A percentile compares a stretch with the other conserved stretches of the same genome.
These are phyloP conservation scores for Sinocyclocheilus grahami DNA, from an alignment of 2,113 vertebrate genomes.

Conservation along the genomic window DNA sequence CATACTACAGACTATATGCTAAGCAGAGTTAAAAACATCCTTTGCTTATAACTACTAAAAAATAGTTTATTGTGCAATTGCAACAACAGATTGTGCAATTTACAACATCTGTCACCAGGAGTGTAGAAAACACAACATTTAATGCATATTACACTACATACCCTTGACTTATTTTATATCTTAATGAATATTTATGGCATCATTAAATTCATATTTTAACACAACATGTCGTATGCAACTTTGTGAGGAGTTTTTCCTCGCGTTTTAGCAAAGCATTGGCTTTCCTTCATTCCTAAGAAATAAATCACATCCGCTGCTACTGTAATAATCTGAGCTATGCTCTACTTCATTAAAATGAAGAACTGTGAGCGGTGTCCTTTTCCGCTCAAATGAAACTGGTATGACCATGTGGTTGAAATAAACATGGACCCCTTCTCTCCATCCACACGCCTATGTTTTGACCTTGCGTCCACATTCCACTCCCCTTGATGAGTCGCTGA, in stretches of 20 bases:
- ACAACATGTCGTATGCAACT: background rate
- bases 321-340: background rate
- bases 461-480: constrained; percentile 68
- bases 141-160: background rate
- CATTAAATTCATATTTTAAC: background rate
- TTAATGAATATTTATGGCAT: background rate
- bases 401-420: background rate
- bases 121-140: background rate
- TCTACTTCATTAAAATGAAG: background rate
- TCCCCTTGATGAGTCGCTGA: background rate
- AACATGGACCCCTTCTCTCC: background rate
- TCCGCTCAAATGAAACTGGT: background rate
- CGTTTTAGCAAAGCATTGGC: background rate
- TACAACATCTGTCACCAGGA: background rate
- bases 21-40: background rate
- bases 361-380: background rate
- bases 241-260: background rate
- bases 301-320: background rate
- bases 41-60: too few species aligned
- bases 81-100: too few species aligned
- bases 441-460: constrained; percentile 67
- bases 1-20: background rate
- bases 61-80: too few species aligned
- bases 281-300: background rate
- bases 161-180: background rate